phyloP scores from a whole-genome alignment of 1,140 invertebrate species.

The Palaemon carinicauda region DNA sequence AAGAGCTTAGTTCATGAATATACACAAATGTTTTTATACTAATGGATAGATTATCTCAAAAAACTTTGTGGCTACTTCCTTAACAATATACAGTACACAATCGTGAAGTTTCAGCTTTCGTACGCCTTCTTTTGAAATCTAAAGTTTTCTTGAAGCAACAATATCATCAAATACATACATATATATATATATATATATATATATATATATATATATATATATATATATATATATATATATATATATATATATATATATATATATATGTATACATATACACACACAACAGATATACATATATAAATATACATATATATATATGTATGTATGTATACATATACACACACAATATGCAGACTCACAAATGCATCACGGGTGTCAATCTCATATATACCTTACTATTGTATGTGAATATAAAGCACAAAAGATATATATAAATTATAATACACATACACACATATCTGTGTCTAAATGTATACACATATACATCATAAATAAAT shows the following conservation, averaged over 20 bases:
- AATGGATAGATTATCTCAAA: too few species aligned
- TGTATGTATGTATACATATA: constrained; percentile 16
- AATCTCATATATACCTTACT: too few species aligned
- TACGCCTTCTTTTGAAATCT: too few species aligned
- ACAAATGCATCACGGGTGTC: too few species aligned
- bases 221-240: constrained; percentile 19
- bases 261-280: constrained; percentile 19
- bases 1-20: too few species aligned
- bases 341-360: too few species aligned
- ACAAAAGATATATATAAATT: constrained; percentile 26
- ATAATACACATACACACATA: constrained; percentile 2
- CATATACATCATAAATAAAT: constrained; percentile 12
- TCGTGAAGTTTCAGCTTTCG: too few species aligned
- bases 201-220: constrained; percentile 35
- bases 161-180: not conserved
- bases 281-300: constrained; percentile 22
- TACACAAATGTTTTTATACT: too few species aligned
- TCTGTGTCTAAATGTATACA: constrained; percentile 9
- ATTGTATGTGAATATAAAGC: too few species aligned
- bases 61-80: too few species aligned
- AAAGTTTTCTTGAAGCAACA: too few species aligned
- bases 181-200: constrained; percentile 36
- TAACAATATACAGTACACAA: too few species aligned
- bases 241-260: constrained; percentile 11
- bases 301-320: not conserved